Base-by-base conservation (phyloP, 2,797 vertebrate genomes). In the Gambelia wislizenii region DNA sequence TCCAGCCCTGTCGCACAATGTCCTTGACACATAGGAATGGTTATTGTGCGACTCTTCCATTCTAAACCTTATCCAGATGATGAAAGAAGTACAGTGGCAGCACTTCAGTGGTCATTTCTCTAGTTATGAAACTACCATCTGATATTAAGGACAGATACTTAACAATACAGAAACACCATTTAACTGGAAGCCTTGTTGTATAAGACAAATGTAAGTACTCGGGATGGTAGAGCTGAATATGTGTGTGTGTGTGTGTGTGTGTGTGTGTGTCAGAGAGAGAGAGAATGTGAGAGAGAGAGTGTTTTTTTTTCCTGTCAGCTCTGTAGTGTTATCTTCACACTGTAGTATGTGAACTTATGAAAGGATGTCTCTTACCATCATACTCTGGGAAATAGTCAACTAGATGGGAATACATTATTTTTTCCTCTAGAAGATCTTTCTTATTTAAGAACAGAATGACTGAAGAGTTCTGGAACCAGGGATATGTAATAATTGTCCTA, bases 381-480 rank as follows among this genome's bases (percentile, higher is more conserved):
- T 98, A 98, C 86, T 98, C 98, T 27, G 98, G 98, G 84, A 98
- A 98, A 96, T 98, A 98, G 94, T 98, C 98, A 92, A 98, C 98
- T 95, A 98, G 93, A 94, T 98, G 98, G 52, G 98, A 98, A 90
- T 98, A 98, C 97, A 98, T 98, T 72, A 98, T 98, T 96, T 98
- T 98, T 96, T 98, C 98, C 94, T 98, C 98, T 94, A 98, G 93
- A 36, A 98, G 97, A 95, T 98, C 98, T 94, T 98, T 98, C 95
- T 98, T 98, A 96, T 98, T 98, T 96, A 98, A 96, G 96, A 98
- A 98, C 87, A 98, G 96, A 94, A 98, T 98, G 61, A 98, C 98
- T 0, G 98, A 98, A 93, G 98, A 98, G 9, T 98, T 98, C 95
- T 98, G 98, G 96, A 98, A 98, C 98, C 98, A 98, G 1, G 98